Evolutionary conservation across 1,140 invertebrate species (phyloP), one percentile per base, ranked within the genome.

Genomic region (Drosophila grimshawi): DNA sequence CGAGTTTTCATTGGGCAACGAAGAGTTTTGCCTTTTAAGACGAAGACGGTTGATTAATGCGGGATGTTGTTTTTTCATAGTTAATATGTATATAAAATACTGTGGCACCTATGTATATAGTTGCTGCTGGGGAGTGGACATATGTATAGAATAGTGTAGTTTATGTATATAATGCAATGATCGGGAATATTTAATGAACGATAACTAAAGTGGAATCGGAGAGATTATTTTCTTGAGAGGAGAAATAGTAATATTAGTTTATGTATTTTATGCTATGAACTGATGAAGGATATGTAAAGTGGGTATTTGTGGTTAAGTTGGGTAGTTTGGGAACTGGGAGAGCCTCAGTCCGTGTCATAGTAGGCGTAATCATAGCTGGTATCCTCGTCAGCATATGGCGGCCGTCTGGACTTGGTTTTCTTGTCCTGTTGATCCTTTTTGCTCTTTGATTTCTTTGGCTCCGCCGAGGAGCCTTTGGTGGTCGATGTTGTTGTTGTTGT

Each of bases 301-400:
- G 39, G 70, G 32, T 29, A 59, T n/a, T 46, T 32, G 8, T 56
- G 59, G 48, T 53, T 41, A 53, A 64, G 41, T 39, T 67, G 51
- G 57, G 52, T 66, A 64, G 69, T 74, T 67, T 8, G 43, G 57
- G 66, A 67, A 45, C 37, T 70, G 72, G 52, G 63, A 35, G 30
- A 61, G 62, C 81, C 81, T 68, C 85, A 92, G 77, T 95, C 95
- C 62, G 92, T 92, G 76, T 95, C 95, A 71, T 95, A 95, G 82
- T 95, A 95, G 5, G 95, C 95, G 76, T 95, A 95, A 78, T 95
- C 95, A 64, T 95, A 95, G 77, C 94, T 95, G 33, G 92, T 93
- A 78, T 95, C 94, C 78, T 95, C 94, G 49, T 93, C 93, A 60
- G 92, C 92, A 59, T 92, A 85, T 10, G 88, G 69, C 6, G 86